phyloP scores from a whole-genome alignment of 2,888 invertebrate genomes.

The Dermolepida albohirtum region DNA sequence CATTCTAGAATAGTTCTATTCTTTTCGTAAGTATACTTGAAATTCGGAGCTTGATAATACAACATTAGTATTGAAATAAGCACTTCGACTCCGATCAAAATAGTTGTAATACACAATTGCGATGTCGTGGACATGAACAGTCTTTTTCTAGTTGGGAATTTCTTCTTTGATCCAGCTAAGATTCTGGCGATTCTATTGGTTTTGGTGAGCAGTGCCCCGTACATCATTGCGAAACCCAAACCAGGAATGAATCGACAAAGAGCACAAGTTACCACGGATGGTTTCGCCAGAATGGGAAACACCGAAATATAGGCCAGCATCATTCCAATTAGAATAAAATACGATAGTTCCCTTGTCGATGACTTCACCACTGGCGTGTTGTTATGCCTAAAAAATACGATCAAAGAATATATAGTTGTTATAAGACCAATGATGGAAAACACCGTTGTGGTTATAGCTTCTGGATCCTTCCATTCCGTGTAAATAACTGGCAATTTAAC shows the following conservation, averaged over 20 bases:
- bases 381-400: constrained; percentile 75
- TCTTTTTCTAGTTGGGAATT: constrained; percentile 77
- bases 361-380: constrained; percentile 83
- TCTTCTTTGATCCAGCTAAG: constrained; percentile 77
- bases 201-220: constrained; percentile 80
- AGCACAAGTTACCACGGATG: constrained; percentile 70
- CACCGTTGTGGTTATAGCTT: constrained; percentile 72
- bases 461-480: constrained; percentile 72
- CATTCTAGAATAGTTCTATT: constrained; percentile 73
- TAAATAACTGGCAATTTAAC: constrained; percentile 71
- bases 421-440: constrained; percentile 74
- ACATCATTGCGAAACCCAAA: constrained; percentile 79
- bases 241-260: constrained; percentile 67
- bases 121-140: constrained; percentile 72
- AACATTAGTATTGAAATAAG: constrained; percentile 73
- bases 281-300: constrained; percentile 75
- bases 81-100: constrained; percentile 76
- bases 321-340: constrained; percentile 76
- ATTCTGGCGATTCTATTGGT: constrained; percentile 83
- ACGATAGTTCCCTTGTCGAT: constrained; percentile 74
- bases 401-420: constrained; percentile 70
- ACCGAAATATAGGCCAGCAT: constrained; percentile 70
- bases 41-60: constrained; percentile 71
- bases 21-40: constrained; percentile 68
- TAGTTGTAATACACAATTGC: constrained; percentile 74